Conservation (phyloP, 2,113 vertebrate species). For the Rhagologus leucostigma region DNA sequence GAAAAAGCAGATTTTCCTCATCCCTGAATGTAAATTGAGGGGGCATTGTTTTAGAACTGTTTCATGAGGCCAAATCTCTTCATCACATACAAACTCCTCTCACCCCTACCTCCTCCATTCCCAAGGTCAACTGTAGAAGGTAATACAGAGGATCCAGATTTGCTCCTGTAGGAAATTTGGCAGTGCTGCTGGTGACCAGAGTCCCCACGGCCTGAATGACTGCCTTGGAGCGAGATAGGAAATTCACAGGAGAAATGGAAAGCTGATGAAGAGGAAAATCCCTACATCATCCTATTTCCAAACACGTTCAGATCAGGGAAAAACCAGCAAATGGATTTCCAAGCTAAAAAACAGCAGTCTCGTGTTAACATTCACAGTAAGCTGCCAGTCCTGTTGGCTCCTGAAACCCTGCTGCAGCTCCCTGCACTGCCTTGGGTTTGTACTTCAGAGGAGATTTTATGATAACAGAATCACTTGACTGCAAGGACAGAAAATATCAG, state of each 20-base stretch:
- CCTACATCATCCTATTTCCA: neutral
- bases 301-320: neutral
- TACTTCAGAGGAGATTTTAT: neutral
- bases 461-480: neutral
- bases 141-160: neutral
- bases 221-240: neutral
- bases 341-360: neutral
- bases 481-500: neutral
- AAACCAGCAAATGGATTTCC: neutral
- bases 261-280: constrained; percentile 13
- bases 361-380: neutral
- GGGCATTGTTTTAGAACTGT: neutral
- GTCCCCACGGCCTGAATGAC: neutral
- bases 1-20: neutral
- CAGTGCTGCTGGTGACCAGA: neutral
- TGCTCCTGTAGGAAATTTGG: neutral
- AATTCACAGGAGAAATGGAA: neutral
- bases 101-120: neutral
- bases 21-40: neutral
- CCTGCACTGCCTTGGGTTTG: neutral
- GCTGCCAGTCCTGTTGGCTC: neutral
- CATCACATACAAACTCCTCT: neutral
- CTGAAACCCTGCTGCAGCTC: neutral
- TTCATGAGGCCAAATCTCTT: neutral
- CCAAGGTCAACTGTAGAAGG: neutral